Evolutionary conservation across 2,113 vertebrate species (phyloP).

Genomic region (Sporophila hypoxantha): DNA sequence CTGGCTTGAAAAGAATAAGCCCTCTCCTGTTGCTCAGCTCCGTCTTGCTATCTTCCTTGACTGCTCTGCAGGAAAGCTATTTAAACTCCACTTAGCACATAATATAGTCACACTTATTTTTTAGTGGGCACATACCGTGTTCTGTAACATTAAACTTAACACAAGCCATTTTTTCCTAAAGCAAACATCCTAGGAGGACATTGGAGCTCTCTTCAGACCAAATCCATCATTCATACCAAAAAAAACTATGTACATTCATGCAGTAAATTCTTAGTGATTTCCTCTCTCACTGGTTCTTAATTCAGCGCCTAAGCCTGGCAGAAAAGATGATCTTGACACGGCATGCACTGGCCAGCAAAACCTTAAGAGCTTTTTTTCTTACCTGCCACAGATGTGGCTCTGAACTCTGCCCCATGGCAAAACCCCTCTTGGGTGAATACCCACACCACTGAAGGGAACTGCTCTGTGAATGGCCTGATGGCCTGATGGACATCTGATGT

Average conservation of each 20-base stretch:
- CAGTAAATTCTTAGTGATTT: not conserved
- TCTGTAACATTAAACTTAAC: not conserved
- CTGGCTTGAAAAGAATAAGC: not conserved
- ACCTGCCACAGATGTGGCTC: not conserved
- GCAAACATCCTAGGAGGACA: not conserved
- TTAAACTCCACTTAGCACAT: not conserved
- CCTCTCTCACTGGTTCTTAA: not conserved
- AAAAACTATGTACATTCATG: not conserved
- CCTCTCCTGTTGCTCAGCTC: not conserved
- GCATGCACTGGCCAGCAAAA: not conserved
- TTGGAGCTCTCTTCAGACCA: not conserved
- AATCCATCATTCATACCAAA: not conserved
- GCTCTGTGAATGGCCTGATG: not conserved
- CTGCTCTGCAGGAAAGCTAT: not conserved
- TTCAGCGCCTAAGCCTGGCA: not conserved
- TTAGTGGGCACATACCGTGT: not conserved
- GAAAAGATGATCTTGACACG: not conserved
- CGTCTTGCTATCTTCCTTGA: not conserved
- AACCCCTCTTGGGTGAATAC: not conserved
- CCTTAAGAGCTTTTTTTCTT: not conserved
- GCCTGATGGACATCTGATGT: not conserved
- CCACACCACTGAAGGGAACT: not conserved
- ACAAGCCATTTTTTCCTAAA: not conserved
- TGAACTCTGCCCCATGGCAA: not conserved
- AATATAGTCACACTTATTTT: not conserved